phyloP scores from a whole-genome alignment of 1,140 invertebrate genomes.

The Musca domestica region DNA sequence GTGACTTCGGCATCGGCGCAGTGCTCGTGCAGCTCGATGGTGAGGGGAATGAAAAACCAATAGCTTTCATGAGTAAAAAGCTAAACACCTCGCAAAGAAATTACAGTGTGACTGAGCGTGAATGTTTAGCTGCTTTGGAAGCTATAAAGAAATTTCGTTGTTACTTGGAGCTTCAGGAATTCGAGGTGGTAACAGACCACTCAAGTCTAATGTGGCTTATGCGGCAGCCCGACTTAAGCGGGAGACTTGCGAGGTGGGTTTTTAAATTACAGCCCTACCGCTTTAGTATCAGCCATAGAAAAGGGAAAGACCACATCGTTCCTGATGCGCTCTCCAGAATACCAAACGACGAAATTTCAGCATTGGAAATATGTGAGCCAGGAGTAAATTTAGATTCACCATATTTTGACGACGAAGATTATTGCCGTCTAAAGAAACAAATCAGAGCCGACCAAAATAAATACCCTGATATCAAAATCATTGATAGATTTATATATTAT shows the following conservation, averaged over 20 bases:
- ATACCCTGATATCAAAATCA: conserved; percentile 16
- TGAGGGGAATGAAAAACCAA: conserved; percentile 27
- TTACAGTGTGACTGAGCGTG: conserved; percentile 25
- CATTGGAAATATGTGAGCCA: not conserved
- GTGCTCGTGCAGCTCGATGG: conserved; percentile 28
- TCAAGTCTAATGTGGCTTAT: conserved; percentile 36
- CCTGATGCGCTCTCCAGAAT: conserved; percentile 15
- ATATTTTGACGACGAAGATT: conserved; percentile 4
- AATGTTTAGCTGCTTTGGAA: conserved; percentile 24
- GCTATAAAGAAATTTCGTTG: conserved; percentile 44
- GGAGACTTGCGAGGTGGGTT: conserved; percentile 41
- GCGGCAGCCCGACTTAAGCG: conserved; percentile 49
- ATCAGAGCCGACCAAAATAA: not conserved
- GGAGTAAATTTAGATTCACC: conserved; percentile 14
- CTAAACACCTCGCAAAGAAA: conserved; percentile 18
- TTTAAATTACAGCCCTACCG: conserved; percentile 34
- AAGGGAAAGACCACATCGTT: conserved; percentile 18
- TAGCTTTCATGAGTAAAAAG: conserved; percentile 26
- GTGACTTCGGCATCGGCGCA: too few species aligned
- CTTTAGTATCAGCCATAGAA: conserved; percentile 4
- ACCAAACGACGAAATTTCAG: not conserved
- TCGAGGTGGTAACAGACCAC: conserved; percentile 49
- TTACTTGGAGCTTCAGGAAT: conserved; percentile 51
- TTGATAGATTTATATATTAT: conserved; percentile 12
- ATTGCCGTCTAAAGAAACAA: not conserved